phyloP scores from a whole-genome alignment of 35 echinoderm and acorn worm genomes.

The Diadema setosum region DNA sequence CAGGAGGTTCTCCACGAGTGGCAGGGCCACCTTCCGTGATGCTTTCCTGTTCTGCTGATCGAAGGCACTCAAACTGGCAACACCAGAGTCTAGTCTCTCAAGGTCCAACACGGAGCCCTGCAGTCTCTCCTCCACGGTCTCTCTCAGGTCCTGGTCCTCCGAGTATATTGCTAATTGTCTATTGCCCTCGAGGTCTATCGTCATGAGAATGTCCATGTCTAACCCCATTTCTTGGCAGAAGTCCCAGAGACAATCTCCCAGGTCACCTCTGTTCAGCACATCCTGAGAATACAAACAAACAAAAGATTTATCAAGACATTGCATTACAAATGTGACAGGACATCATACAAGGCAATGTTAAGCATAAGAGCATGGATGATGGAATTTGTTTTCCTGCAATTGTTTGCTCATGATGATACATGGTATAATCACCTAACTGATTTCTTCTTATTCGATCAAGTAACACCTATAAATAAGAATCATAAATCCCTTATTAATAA shows the following conservation, averaged over 20 bases:
- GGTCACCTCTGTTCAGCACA: not conserved
- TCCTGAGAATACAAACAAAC: not conserved
- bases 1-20: not conserved
- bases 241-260: not conserved
- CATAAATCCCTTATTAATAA: too few relatives aligned
- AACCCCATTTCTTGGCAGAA: not conserved
- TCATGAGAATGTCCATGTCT: slow-evolving; percentile 1
- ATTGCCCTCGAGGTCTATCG: slow-evolving; percentile 7
- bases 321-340: too few relatives aligned
- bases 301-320: too few relatives aligned
- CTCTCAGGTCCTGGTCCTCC: not conserved
- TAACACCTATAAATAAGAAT: too few relatives aligned
- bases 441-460: too few relatives aligned
- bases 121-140: not conserved
- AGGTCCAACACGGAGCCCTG: not conserved
- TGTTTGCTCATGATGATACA: too few relatives aligned
- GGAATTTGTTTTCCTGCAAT: too few relatives aligned
- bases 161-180: slow-evolving; percentile 21
- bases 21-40: not conserved
- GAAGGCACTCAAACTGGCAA: slow-evolving; percentile 14
- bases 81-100: not conserved
- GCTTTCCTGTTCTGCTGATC: slow-evolving; percentile 12
- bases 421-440: too few relatives aligned
- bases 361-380: too few relatives aligned
- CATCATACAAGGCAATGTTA: too few relatives aligned